These are phyloP conservation scores for Metacarcinus magister DNA, from an alignment of 2,888 invertebrate species.

Conservation along the genomic window DNA sequence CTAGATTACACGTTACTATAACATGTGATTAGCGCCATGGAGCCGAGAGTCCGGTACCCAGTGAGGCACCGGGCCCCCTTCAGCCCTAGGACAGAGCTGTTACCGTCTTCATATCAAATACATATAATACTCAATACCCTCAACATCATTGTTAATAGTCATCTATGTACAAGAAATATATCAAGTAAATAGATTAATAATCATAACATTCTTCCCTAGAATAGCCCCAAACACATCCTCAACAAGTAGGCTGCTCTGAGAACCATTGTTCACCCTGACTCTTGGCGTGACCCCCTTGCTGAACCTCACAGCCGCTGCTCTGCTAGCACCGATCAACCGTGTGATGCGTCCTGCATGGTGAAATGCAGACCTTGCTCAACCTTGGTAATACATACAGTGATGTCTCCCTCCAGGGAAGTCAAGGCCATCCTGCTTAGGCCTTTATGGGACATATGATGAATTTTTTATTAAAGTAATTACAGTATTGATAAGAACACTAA, in stretches of 20 bases:
- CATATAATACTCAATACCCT: slow-evolving; percentile 58
- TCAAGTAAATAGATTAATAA: slow-evolving; percentile 20
- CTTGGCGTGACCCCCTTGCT: slow-evolving; percentile 7
- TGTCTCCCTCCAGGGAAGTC: slow-evolving; percentile 38
- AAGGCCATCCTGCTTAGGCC: neutral
- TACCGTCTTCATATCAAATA: slow-evolving; percentile 58
- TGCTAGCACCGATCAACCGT: slow-evolving; percentile 26
- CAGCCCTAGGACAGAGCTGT: slow-evolving; percentile 46
- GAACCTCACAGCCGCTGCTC: slow-evolving; percentile 44
- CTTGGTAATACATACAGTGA: slow-evolving; percentile 22
- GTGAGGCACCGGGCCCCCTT: slow-evolving; percentile 16
- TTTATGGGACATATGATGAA: neutral
- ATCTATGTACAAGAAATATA: slow-evolving; percentile 67
- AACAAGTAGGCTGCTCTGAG: slow-evolving; percentile 46
- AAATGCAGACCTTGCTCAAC: slow-evolving; percentile 22
- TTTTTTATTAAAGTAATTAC: neutral
- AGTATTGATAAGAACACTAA: neutral
- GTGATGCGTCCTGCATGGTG: neutral
- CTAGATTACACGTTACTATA: slow-evolving; percentile 77
- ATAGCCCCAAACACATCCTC: slow-evolving; percentile 51
- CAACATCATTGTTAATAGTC: slow-evolving; percentile 66
- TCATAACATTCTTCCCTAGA: slow-evolving; percentile 52
- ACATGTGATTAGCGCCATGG: slow-evolving; percentile 80
- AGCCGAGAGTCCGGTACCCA: slow-evolving; percentile 36
- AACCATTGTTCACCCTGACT: slow-evolving; percentile 33